A percentile compares a stretch with the other conserved stretches of the same genome.
These are phyloP conservation scores for Cheilosia vernalis DNA, from an alignment of 2,888 invertebrate species.

Conservation along the genomic window DNA sequence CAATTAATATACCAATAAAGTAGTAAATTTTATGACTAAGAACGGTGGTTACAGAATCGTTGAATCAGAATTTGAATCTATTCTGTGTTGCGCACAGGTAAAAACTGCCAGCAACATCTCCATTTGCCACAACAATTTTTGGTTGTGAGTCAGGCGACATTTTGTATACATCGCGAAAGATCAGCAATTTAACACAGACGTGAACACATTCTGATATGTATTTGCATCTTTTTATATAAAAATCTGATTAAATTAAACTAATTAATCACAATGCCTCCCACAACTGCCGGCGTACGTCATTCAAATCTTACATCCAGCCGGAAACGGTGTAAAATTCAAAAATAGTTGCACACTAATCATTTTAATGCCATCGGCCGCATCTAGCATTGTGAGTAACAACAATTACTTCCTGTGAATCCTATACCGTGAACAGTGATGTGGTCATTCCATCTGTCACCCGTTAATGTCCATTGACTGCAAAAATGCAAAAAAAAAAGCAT, in stretches of 20 bases:
- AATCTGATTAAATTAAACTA: background rate
- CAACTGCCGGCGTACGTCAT: background rate
- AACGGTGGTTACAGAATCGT: too few relatives aligned
- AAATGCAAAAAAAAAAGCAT: background rate
- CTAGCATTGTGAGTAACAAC: conserved; percentile 20
- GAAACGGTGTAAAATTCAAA: conserved; percentile 39
- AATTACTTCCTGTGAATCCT: conserved; percentile 60
- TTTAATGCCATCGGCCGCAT: conserved; percentile 36
- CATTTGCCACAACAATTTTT: too few relatives aligned
- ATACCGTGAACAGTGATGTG: background rate
- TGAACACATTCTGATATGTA: too few relatives aligned
- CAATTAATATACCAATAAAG: too few relatives aligned
- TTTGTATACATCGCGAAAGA: too few relatives aligned
- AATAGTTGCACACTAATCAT: conserved; percentile 38
- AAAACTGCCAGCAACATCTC: too few relatives aligned
- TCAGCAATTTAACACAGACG: too few relatives aligned
- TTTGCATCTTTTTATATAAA: too few relatives aligned
- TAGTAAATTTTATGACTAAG: too few relatives aligned
- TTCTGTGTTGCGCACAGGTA: too few relatives aligned
- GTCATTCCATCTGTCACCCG: conserved; percentile 28
- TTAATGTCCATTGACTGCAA: conserved; percentile 50
- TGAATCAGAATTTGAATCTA: too few relatives aligned
- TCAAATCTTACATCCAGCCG: background rate
- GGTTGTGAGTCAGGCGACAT: too few relatives aligned
- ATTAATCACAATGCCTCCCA: background rate